A percentile compares a stretch with the other conserved stretches of the same genome.
Conservation (phyloP, 2,888 invertebrate species). For the Carabus problematicus region DNA sequence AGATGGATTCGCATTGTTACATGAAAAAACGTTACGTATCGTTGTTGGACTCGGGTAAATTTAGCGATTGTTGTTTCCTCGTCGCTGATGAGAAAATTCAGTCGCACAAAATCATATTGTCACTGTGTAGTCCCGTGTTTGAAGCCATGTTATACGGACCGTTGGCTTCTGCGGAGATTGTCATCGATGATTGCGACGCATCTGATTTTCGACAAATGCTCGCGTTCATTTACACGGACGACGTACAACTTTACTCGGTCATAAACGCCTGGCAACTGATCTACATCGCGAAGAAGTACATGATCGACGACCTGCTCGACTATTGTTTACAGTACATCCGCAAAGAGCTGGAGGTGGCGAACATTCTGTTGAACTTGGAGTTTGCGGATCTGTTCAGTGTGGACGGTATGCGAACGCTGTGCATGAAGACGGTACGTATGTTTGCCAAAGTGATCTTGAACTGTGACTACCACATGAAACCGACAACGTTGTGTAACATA, state of each 20-base stretch:
- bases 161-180: slow-evolving; percentile 61
- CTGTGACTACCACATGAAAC: slow-evolving; percentile 63
- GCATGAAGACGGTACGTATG: slow-evolving; percentile 65
- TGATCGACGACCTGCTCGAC: slow-evolving; percentile 63
- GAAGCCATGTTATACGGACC: slow-evolving; percentile 74
- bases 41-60: slow-evolving; percentile 61
- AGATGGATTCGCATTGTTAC: slow-evolving; percentile 57
- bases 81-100: slow-evolving; percentile 63
- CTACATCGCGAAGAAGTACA: slow-evolving; percentile 72
- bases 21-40: slow-evolving; percentile 59
- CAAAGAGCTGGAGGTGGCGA: slow-evolving; percentile 64
- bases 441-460: slow-evolving; percentile 64
- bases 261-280: slow-evolving; percentile 68
- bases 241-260: slow-evolving; percentile 63
- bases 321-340: slow-evolving; percentile 64
- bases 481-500: slow-evolving; percentile 61
- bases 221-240: slow-evolving; percentile 69
- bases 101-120: slow-evolving; percentile 69
- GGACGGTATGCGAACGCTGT: slow-evolving; percentile 60
- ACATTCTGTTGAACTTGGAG: slow-evolving; percentile 66
- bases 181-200: slow-evolving; percentile 67
- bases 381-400: slow-evolving; percentile 69
- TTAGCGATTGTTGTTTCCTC: slow-evolving; percentile 68
- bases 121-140: slow-evolving; percentile 73
- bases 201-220: slow-evolving; percentile 68